A percentile compares a stretch with the other conserved stretches of the same genome.
Conservation (phyloP, 2,888 invertebrate genomes). For the Epirrita christyi region DNA sequence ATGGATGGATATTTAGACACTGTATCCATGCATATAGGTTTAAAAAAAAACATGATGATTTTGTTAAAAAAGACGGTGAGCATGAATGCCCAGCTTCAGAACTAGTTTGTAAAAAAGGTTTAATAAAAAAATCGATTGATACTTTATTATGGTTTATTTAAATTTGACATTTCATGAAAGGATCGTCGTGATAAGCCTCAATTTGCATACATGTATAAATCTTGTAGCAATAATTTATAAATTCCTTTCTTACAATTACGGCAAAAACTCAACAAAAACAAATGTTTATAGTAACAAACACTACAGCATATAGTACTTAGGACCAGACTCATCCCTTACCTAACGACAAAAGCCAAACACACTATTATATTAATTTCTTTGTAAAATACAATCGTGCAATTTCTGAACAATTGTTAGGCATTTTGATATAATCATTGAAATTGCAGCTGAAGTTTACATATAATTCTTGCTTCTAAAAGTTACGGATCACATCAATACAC, state of each 20-base stretch:
- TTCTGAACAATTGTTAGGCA: conserved; percentile 35
- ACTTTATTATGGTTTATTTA: conserved; percentile 77
- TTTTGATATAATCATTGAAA: conserved; percentile 23
- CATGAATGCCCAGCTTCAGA: too few relatives aligned
- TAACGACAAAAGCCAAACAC: conserved; percentile 82
- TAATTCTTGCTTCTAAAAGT: conserved; percentile 45
- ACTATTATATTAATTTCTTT: conserved; percentile 63
- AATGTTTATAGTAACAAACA: conserved; percentile 74
- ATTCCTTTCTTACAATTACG: conserved; percentile 77
- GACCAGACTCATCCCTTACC: conserved; percentile 72
- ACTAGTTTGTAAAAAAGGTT: not conserved
- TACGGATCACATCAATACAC: conserved; percentile 74
- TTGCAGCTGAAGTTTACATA: conserved; percentile 34
- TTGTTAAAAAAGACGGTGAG: too few relatives aligned
- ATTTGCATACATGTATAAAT: conserved; percentile 78
- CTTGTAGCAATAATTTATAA: conserved; percentile 79
- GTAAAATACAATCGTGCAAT: conserved; percentile 42
- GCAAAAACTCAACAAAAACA: conserved; percentile 83
- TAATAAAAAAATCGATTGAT: conserved; percentile 39
- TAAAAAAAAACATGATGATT: too few relatives aligned
- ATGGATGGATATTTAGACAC: too few relatives aligned
- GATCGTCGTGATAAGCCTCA: conserved; percentile 82
- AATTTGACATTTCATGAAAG: conserved; percentile 83
- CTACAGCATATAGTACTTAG: conserved; percentile 67
- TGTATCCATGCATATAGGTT: too few relatives aligned